A percentile compares a stretch with the other conserved stretches of the same genome.
Evolutionary conservation across 2,113 vertebrate species (phyloP).

Genomic region (Leuciscus idus): DNA sequence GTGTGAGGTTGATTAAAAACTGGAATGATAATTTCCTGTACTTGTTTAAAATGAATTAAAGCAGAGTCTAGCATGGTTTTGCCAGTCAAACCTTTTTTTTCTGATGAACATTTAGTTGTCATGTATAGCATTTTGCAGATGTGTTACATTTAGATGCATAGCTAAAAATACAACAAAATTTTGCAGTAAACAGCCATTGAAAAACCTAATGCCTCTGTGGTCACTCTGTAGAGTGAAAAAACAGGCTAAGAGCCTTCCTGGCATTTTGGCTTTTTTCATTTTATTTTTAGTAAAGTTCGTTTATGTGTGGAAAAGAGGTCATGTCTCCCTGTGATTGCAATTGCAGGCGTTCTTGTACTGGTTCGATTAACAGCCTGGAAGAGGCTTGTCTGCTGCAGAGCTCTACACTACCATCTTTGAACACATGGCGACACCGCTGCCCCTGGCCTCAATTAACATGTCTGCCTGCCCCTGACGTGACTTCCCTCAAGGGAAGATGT

Average conservation of each 20-base stretch:
- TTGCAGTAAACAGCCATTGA: neutral
- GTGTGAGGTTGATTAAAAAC: neutral
- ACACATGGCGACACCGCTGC: slow-evolving; percentile 51
- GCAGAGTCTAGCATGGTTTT: slow-evolving; percentile 5
- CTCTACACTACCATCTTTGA: slow-evolving; percentile 38
- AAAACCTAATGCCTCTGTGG: slow-evolving; percentile 35
- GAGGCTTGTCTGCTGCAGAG: neutral
- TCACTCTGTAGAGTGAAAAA: slow-evolving; percentile 39
- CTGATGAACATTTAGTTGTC: neutral
- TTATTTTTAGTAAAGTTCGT: neutral
- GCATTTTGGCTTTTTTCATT: slow-evolving; percentile 26
- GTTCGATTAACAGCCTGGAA: slow-evolving; percentile 52
- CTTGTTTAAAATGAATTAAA: slow-evolving; percentile 18
- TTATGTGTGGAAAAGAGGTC: neutral
- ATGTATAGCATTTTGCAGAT: slow-evolving; percentile 59
- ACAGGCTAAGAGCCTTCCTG: slow-evolving; percentile 38
- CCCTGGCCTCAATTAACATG: slow-evolving; percentile 62
- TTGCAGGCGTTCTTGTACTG: slow-evolving; percentile 36
- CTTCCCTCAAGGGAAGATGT: slow-evolving; percentile 48
- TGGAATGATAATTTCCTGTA: no score
- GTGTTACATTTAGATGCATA: slow-evolving; percentile 9
- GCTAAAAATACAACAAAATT: slow-evolving; percentile 34
- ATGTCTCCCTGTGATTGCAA: neutral
- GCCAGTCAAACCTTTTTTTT: neutral
- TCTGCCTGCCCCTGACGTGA: slow-evolving; percentile 58